Conservation (phyloP, 2,888 invertebrate genomes). For the Hoplodrina blanda region DNA sequence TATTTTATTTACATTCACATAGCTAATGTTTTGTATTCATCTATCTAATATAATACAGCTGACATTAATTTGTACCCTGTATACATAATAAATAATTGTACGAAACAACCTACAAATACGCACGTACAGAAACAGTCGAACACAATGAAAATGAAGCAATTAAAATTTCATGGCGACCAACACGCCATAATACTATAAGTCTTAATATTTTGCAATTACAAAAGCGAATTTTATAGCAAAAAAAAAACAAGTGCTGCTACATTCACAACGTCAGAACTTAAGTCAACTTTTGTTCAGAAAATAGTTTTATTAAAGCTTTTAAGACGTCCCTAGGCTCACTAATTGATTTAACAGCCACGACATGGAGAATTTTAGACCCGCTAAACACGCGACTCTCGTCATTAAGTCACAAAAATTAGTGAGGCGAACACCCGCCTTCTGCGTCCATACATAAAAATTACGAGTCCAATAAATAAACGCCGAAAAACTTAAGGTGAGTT, state of each 20-base stretch:
- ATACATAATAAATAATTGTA: constrained; percentile 20
- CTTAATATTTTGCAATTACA: constrained; percentile 55
- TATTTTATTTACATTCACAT: constrained; percentile 1
- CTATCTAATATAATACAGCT: constrained; percentile 33
- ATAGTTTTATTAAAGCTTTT: constrained; percentile 74
- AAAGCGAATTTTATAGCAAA: constrained; percentile 41
- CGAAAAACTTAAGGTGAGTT: constrained; percentile 74
- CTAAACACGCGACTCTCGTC: constrained; percentile 74
- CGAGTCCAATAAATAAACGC: constrained; percentile 52
- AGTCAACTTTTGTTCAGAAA: constrained; percentile 58
- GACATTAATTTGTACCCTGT: constrained; percentile 2
- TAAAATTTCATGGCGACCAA: constrained; percentile 53
- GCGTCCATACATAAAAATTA: constrained; percentile 39
- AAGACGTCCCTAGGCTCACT: constrained; percentile 71
- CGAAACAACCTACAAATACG: constrained; percentile 35
- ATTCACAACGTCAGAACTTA: constrained; percentile 40
- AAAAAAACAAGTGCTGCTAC: constrained; percentile 31
- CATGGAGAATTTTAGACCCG: constrained; percentile 73
- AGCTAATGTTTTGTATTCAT: constrained; percentile 7
- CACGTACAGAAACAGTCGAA: constrained; percentile 41
- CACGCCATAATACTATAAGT: constrained; percentile 56
- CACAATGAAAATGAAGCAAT: constrained; percentile 60
- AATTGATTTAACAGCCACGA: constrained; percentile 81
- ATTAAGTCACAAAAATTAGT: constrained; percentile 69
- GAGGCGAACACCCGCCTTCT: constrained; percentile 45